These are phyloP conservation scores for Psephotus haematonotus DNA, from an alignment of 2,113 vertebrate genomes.

Conservation along the genomic window DNA sequence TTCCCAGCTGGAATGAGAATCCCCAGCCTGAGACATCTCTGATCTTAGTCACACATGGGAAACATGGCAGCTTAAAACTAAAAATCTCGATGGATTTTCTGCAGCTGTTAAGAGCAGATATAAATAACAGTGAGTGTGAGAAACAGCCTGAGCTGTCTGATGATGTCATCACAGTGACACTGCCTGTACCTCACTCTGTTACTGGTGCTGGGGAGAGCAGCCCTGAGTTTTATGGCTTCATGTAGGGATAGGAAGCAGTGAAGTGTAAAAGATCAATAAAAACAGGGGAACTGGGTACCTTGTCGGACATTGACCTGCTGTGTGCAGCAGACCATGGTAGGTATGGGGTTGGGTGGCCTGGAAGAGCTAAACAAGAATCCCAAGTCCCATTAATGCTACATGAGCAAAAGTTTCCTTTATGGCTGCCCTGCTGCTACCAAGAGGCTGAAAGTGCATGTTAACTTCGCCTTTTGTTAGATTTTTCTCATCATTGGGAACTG, in stretches of 20 bases:
- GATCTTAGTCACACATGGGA: constrained; percentile 47
- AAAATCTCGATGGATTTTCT: neutral
- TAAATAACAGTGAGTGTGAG: constrained; percentile 18
- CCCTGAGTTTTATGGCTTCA: neutral
- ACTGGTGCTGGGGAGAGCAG: neutral
- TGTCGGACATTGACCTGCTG: neutral
- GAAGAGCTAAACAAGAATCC: neutral
- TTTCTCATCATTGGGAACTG: neutral
- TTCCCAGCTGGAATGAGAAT: constrained; percentile 53
- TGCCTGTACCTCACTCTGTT: neutral
- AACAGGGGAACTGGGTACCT: neutral
- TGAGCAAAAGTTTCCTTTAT: neutral
- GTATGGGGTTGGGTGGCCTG: neutral
- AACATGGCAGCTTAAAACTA: neutral
- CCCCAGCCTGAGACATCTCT: constrained; percentile 37
- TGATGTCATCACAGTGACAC: neutral
- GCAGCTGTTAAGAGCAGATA: constrained; percentile 45
- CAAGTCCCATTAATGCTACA: neutral
- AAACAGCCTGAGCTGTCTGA: constrained; percentile 3
- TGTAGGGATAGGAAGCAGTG: neutral
- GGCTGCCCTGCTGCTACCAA: neutral
- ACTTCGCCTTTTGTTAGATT: neutral
- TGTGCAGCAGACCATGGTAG: neutral
- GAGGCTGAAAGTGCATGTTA: neutral
- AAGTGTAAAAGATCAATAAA: neutral